Evolutionary conservation across 1,140 invertebrate species (phyloP).

Genomic region (Dinoponera quadriceps): DNA sequence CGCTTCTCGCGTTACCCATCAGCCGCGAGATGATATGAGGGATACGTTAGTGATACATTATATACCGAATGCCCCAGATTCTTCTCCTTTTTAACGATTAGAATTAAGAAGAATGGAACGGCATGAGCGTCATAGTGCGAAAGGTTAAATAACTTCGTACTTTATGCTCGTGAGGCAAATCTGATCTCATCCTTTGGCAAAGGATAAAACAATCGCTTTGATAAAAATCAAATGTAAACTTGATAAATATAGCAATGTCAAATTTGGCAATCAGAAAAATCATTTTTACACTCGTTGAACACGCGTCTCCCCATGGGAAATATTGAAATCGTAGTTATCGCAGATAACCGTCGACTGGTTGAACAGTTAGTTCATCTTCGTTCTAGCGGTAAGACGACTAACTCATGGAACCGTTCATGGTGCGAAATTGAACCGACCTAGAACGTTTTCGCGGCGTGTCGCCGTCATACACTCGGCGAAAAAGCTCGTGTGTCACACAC

Average conservation of each 20-base stretch:
- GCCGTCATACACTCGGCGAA: conserved; percentile 4
- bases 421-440: conserved; percentile 11
- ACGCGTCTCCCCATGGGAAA: neutral
- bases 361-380: neutral
- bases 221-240: neutral
- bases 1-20: conserved; percentile 41
- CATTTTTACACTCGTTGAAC: neutral
- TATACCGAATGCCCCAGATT: conserved; percentile 25
- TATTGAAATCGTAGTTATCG: conserved; percentile 13
- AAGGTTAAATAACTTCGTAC: neutral
- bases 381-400: neutral
- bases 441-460: conserved; percentile 3
- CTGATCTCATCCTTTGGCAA: neutral
- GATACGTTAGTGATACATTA: conserved; percentile 27
- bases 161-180: neutral
- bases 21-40: conserved; percentile 39
- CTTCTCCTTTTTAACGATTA: conserved; percentile 31
- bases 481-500: neutral
- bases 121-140: neutral
- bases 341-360: neutral
- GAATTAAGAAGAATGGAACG: conserved; percentile 22
- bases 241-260: neutral
- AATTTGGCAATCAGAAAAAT: neutral
- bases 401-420: neutral
- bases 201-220: neutral